Percentiles rank a stretch among this genome's conserved stretches.
Evolutionary conservation across 2,113 vertebrate species (phyloP).

Genomic region (Prunella fulvescens): DNA sequence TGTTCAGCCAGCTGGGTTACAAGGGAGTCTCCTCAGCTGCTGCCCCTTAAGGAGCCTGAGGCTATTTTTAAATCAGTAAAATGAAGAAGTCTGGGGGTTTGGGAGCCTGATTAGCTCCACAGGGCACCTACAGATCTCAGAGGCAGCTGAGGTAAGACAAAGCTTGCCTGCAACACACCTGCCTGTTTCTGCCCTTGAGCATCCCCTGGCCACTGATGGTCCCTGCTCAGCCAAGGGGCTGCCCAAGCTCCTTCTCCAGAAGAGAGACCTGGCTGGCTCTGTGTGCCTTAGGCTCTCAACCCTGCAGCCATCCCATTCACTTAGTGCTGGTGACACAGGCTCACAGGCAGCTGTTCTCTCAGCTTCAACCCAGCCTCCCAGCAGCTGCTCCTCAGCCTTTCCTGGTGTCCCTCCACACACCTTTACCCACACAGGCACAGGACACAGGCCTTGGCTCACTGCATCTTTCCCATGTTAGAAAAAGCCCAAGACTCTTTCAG

Average conservation of each 20-base stretch:
- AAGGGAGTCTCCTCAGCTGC: background rate
- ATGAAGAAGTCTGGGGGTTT: background rate
- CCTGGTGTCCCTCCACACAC: rapidly evolving
- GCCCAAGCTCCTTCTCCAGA: background rate
- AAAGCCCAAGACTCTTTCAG: background rate
- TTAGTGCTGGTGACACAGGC: background rate
- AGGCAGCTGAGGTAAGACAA: background rate
- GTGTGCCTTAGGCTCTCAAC: background rate
- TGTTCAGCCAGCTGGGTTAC: rapidly evolving
- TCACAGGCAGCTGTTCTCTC: background rate
- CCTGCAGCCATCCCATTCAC: background rate
- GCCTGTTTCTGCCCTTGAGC: background rate
- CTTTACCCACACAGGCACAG: rapidly evolving
- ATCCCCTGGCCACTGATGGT: background rate
- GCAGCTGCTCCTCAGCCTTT: background rate
- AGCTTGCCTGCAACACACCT: background rate
- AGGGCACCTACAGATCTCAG: background rate
- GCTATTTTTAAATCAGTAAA: background rate
- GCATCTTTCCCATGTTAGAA: background rate
- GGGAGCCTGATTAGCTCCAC: background rate
- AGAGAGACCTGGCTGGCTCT: background rate
- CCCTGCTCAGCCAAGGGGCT: background rate
- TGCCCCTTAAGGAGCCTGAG: background rate
- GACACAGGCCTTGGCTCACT: rapidly evolving
- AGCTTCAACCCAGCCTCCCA: background rate